These are phyloP conservation scores for Hippocampus guttulatus DNA, from an alignment of 2,113 vertebrate species.

Conservation along the genomic window DNA sequence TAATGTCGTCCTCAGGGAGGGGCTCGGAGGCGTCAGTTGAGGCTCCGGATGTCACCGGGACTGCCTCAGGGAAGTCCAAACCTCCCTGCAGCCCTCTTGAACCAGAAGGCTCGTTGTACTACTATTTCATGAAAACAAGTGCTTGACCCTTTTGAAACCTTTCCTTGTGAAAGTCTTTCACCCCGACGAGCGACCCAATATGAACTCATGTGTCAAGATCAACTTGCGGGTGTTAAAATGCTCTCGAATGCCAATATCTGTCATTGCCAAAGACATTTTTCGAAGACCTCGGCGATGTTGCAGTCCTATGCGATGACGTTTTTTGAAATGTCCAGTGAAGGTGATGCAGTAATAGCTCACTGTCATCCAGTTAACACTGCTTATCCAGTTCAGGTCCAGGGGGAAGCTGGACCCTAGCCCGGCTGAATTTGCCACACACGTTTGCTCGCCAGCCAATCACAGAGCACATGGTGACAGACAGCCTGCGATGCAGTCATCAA, in stretches of 20 bases:
- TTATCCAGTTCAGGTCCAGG: neutral
- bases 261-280: neutral
- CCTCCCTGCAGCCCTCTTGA: too few species aligned
- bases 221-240: neutral
- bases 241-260: neutral
- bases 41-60: neutral
- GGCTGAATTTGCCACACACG: neutral
- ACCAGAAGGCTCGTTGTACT: neutral
- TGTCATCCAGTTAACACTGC: neutral
- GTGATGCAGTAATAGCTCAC: neutral
- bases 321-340: conserved; percentile 1
- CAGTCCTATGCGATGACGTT: conserved; percentile 2
- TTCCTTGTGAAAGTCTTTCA: neutral
- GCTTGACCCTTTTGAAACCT: neutral
- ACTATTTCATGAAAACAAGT: neutral
- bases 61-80: too few species aligned
- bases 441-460: neutral
- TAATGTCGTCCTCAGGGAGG: too few species aligned
- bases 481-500: neutral
- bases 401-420: neutral
- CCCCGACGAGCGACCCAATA: neutral
- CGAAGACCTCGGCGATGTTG: neutral
- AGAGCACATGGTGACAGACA: neutral
- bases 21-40: too few species aligned
- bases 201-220: neutral